Conservation (phyloP, 2,797 vertebrate genomes). For the Antrozous pallidus region DNA sequence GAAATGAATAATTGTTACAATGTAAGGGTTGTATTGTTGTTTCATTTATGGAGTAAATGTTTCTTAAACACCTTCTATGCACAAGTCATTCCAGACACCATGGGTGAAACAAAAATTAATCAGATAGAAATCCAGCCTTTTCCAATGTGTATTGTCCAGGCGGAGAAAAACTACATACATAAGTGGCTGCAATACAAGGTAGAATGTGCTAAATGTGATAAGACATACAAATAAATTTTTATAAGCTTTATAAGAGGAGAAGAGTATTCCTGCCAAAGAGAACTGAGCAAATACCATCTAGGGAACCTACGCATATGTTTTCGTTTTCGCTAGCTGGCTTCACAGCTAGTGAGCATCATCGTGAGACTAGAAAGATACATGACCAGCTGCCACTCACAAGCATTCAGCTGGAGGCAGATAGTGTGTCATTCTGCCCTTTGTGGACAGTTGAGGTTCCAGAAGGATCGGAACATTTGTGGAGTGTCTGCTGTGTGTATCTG, state of each 20-base stretch:
- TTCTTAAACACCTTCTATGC: neutral
- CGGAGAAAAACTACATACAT: neutral
- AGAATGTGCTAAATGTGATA: neutral
- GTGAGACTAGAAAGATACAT: conserved; percentile 43
- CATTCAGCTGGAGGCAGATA: neutral
- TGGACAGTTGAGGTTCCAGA: neutral
- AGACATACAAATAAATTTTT: conserved; percentile 32
- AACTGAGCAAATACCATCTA: conserved; percentile 43
- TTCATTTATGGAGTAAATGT: neutral
- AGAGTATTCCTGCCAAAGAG: conserved; percentile 11
- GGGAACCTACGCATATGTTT: conserved; percentile 43
- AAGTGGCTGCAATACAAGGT: neutral
- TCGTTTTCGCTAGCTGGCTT: conserved; percentile 53
- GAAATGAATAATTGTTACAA: neutral
- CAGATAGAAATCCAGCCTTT: neutral
- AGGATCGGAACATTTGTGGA: neutral
- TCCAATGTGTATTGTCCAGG: neutral
- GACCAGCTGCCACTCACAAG: neutral
- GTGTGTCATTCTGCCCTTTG: neutral
- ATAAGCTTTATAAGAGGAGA: conserved; percentile 43
- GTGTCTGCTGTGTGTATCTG: neutral
- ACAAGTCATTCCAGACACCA: neutral
- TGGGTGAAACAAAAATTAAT: neutral
- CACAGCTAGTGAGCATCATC: conserved; percentile 8
- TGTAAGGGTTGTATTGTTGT: neutral